Base-by-base conservation (phyloP, 2,888 invertebrate species). In the Meliscaeva auricollis region DNA sequence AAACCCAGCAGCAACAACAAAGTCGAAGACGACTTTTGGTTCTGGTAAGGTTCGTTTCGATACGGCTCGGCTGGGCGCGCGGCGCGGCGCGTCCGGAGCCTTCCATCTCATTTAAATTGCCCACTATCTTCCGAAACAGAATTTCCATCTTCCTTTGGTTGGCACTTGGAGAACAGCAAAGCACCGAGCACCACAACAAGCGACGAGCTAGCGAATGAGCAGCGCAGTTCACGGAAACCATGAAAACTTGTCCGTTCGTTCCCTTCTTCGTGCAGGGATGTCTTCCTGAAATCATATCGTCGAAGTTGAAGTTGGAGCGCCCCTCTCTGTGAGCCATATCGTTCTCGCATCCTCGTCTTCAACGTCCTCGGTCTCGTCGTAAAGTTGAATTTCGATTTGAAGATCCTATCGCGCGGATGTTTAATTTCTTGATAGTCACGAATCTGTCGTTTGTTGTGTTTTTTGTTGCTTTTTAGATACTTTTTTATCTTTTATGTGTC, bases 371-470 rank as follows among this genome's bases (percentile, higher is more conserved):
- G 9, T 44, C n/a, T n/a, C 35, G 68, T 60, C 84, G 75, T 80
- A 85, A 85, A 85, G 84, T 80, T 85, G 80, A 76, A 85, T 85
- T 85, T 85, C 84, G 84, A 85, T 85, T 85, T 85, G 84, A 68
- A 80, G 84, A 85, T 85, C 72, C 76, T 85, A 85, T 85, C 84
- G 84, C 84, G 84, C 84, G 80, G 84, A 85, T 85, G 84, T 85
- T 85, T 85, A 85, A 85, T 85, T 85, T 85, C 84, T 85, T 80
- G 84, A 85, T 85, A 85, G 84, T 85, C 84, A 85, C 84, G 84
- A 85, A 85, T 85, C 84, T 85, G 84, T 85, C 84, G 84, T 80
- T 85, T 76, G 77, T 77, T 82, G 77, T 77, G 82, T 77, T 76
- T 60, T 75, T 68, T 80, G 60, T 80, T 69, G 75, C 52, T 60